Evolutionary conservation across 1,140 invertebrate genomes (phyloP), one percentile per base, ranked within the genome.

Genomic region (Drosophila oshimai): DNA sequence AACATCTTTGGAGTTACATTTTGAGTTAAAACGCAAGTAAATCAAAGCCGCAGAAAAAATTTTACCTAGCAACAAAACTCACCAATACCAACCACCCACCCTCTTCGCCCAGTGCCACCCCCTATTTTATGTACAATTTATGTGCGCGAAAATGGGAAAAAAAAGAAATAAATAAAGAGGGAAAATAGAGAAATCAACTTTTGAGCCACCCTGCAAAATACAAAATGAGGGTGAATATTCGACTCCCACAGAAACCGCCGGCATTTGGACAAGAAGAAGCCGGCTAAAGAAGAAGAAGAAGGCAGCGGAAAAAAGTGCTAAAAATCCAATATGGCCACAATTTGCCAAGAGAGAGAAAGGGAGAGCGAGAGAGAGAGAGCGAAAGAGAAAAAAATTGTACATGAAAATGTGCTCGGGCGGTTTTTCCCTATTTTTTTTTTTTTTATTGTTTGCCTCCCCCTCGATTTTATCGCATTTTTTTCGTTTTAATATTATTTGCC

Each of bases 271-370:
- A 57, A 64, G 60, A 60, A 60, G 45, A 57, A 58, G 36, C 18
- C 18, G 37, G 37, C 10, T 18, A 10, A 41, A 24, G 28, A 42
- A 57, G 13, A 31, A 61, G 17, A 41, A 62, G 24, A 20, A 39
- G 37, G 51, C 49, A 41, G 53, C 46, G 69, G 53, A 58, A 81
- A 77, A 83, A 62, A 68, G 55, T 58, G 75, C 80, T 86, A 87
- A 86, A 84, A 88, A 87, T 87, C 83, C 81, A 87, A 87, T 87
- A 87, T 87, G 81, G 81, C 81, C 86, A 87, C 81, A 87, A 81
- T 87, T 87, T 87, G 81, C 81, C 53, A 36, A 45, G 17, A 12
- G 24, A 10, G 15, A 47, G 45, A 49, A 36, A 45, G 17, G 10
- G 24, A 10, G 15, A 47, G 45, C 28, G 4, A 55, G 3, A 53